Evolutionary conservation across 2,797 vertebrate species (phyloP), one percentile per base, ranked within the genome.

Genomic region (Peromyscus nudipes): DNA sequence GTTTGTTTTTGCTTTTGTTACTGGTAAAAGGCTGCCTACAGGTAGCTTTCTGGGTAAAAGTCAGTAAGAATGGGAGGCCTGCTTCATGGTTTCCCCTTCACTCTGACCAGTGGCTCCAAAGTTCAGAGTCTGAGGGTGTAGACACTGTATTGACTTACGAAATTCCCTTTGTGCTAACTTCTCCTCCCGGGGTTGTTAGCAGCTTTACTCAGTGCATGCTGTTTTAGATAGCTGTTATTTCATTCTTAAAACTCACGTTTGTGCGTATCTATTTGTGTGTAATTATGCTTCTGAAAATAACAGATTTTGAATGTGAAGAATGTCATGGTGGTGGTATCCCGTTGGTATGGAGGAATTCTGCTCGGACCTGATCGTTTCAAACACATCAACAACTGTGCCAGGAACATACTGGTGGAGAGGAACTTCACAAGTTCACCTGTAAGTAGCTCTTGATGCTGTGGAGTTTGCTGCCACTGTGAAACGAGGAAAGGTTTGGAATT

Each of bases 361-460:
- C 96, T 99, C 64, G 99, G 99, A 91, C 99, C 99, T 2, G 99
- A 99, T 98, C 99, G 99, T 89, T 99, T 99, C 98, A 99, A 99
- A 98, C 99, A 99, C 95, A 99, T 99, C 98, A 99, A 99, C 98
- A 99, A 99, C 98, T 99, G 99, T 98, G 99, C 99, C 25, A 99
- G 99, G 93, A 99, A 98, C 92, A 98, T 99, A 55, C 99, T 99
- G 75, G 99, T 99, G 88, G 99, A 99, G 91, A 99, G 99, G 91
- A 98, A 98, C 82, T 99, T 98, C 31, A 96, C 98, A 0, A 98
- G 97, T 79, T 97, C 98, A 57, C 73, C 9, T 97, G 99, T 99
- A 98, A 99, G 99, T 98, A 79, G 19, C 86, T 93, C 88, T 25
- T 37, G 86, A 95, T 95, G 92, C 0, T 89, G 2, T 31, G 6